These are phyloP conservation scores for Heliocidaris erythrogramma DNA, from an alignment of 35 echinoderm and acorn worm species.

Conservation along the genomic window DNA sequence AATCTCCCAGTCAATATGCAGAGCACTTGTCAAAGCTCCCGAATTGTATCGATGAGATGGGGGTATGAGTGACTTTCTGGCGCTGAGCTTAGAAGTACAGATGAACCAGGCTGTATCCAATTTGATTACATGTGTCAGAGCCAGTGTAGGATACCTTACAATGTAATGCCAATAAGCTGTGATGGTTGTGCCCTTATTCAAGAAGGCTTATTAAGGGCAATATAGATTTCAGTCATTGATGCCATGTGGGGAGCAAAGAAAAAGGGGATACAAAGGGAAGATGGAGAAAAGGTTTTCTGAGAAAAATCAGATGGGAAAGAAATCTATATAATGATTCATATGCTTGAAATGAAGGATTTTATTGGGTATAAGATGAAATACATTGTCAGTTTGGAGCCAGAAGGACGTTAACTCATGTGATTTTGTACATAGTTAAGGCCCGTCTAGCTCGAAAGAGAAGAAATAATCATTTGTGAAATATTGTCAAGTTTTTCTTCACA, in stretches of 20 bases:
- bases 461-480: too few relatives aligned
- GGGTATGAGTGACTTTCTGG: not conserved
- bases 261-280: not conserved
- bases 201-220: not conserved
- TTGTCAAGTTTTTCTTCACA: too few relatives aligned
- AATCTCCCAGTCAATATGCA: not conserved
- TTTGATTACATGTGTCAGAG: not conserved
- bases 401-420: too few relatives aligned
- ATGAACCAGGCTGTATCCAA: not conserved
- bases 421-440: too few relatives aligned
- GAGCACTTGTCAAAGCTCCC: not conserved
- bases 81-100: slow-evolving; percentile 7
- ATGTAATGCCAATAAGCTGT: not conserved
- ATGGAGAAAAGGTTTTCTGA: not conserved
- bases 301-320: not conserved
- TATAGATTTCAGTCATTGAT: slow-evolving; percentile 5
- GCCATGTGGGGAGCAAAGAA: not conserved
- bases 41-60: not conserved
- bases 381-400: too few relatives aligned
- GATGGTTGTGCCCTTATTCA: not conserved
- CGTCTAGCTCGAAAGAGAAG: too few relatives aligned
- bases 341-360: not conserved
- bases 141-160: not conserved
- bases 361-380: not conserved
- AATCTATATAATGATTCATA: not conserved